Percentiles rank a stretch among this genome's conserved stretches.
phyloP scores from a whole-genome alignment of 2,888 invertebrate genomes.

The Odontothrips loti region DNA sequence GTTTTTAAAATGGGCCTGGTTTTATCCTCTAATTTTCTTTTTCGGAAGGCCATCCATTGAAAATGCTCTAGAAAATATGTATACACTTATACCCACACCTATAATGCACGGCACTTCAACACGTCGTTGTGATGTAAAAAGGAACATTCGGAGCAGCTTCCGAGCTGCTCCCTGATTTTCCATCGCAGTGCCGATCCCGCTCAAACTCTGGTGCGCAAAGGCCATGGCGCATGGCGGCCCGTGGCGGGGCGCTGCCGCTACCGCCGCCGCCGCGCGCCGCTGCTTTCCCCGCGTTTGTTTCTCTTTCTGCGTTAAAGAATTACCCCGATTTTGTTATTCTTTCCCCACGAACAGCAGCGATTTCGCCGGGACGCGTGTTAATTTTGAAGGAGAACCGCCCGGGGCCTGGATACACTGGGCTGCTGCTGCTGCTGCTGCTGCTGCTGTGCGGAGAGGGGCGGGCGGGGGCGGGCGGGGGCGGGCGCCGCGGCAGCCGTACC shows the following conservation, averaged over 20 bases:
- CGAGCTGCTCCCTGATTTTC: too few species aligned
- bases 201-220: too few species aligned
- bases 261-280: background rate
- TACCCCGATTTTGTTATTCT: constrained; percentile 25
- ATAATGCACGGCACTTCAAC: too few species aligned
- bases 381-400: constrained; percentile 12
- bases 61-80: too few species aligned
- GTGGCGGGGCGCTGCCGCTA: background rate
- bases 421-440: background rate
- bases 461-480: background rate
- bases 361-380: constrained; percentile 12
- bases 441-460: background rate
- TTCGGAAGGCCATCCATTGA: too few species aligned
- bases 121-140: too few species aligned
- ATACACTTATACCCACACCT: too few species aligned
- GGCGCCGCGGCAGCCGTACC: background rate
- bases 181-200: too few species aligned
- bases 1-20: too few species aligned
- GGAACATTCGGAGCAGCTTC: too few species aligned
- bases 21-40: too few species aligned
- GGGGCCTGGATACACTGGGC: background rate
- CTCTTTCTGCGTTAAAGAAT: constrained; percentile 18
- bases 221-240: too few species aligned
- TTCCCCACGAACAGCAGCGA: constrained; percentile 16
- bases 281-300: background rate